phyloP scores from a whole-genome alignment of 2,113 vertebrate genomes.

The Myotis davidii region DNA sequence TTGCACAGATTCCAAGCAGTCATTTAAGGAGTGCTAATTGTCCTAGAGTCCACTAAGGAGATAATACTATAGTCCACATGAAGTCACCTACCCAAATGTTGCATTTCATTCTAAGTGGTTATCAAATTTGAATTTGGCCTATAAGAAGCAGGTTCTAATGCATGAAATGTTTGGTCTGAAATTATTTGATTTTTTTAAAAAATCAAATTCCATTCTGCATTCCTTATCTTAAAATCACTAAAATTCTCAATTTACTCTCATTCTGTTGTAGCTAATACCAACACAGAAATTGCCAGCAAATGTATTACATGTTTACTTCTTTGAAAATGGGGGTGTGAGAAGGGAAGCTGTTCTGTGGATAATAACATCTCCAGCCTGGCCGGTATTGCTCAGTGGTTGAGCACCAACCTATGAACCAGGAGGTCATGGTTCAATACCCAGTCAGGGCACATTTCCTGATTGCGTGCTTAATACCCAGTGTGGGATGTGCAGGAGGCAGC shows the following conservation, averaged over 20 bases:
- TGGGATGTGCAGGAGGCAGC: no score
- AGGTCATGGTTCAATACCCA: no score
- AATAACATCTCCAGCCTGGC: background rate
- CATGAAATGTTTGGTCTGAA: background rate
- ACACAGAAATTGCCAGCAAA: background rate
- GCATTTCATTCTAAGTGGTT: background rate
- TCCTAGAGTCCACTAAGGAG: background rate
- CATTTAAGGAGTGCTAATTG: constrained; percentile 18
- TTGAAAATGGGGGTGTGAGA: background rate
- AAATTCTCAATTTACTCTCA: background rate
- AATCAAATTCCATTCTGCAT: background rate
- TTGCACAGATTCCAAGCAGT: background rate
- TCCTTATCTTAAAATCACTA: background rate
- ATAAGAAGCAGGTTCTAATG: background rate
- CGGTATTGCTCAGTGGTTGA: no score
- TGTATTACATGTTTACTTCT: background rate
- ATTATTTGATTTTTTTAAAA: background rate
- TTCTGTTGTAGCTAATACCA: background rate
- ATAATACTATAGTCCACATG: background rate
- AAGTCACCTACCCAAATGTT: background rate
- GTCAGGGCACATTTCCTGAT: no score
- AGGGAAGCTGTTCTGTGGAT: background rate
- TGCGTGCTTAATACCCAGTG: no score
- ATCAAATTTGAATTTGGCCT: background rate
- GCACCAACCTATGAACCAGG: no score